Percentiles rank a stretch among this genome's conserved stretches.
These are phyloP conservation scores for Gobio occitaniae DNA, from an alignment of 2,797 vertebrate species.

Conservation along the genomic window DNA sequence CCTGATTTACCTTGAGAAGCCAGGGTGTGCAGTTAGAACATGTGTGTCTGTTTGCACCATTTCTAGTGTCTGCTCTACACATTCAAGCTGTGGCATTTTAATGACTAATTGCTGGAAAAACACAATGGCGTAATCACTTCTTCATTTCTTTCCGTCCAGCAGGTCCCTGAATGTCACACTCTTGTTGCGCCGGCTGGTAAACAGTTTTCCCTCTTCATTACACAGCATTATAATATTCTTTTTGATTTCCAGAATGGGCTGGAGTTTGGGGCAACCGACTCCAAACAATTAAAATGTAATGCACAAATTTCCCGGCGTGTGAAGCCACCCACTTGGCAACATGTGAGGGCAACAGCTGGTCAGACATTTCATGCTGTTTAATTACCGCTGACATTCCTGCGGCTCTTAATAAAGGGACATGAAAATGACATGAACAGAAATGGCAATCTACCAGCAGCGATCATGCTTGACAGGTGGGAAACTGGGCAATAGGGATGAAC, in stretches of 20 bases:
- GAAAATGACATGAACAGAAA: conserved; percentile 9
- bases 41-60: not conserved
- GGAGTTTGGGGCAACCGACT: not conserved
- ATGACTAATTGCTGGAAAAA: conserved; percentile 7
- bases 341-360: not conserved
- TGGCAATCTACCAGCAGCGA: not conserved
- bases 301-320: not conserved
- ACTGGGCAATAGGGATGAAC: not conserved
- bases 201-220: conserved; percentile 3
- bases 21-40: not conserved
- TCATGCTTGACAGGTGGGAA: not conserved
- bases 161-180: not conserved
- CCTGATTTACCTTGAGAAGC: conserved; percentile 12
- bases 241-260: not conserved
- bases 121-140: not conserved
- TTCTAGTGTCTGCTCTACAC: conserved; percentile 3
- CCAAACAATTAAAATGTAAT: not conserved
- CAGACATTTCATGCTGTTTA: conserved; percentile 7
- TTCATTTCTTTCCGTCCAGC: not conserved
- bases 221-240: not conserved
- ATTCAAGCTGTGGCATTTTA: conserved; percentile 16
- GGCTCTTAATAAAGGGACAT: conserved; percentile 13
- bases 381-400: conserved; percentile 1
- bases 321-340: conserved; percentile 18
- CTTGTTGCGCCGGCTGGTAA: not conserved